Evolutionary conservation across 2,888 invertebrate species (phyloP), one percentile per base, ranked within the genome.

Genomic region (Drosophila neotestacea): DNA sequence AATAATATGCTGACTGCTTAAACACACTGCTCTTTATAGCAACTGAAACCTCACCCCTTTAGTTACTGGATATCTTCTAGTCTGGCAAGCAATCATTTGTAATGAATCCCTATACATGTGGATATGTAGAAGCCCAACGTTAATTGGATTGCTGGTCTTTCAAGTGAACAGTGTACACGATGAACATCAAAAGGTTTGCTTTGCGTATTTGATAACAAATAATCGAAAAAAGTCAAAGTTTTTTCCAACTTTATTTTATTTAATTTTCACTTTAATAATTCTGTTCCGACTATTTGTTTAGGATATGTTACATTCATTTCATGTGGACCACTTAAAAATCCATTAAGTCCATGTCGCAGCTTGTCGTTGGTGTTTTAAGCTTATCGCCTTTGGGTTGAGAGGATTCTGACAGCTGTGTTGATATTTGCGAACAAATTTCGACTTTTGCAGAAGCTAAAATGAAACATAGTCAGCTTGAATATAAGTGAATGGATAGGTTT

Each of bases 401-500:
- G 6, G 47, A n/a, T 13, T 42, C 4, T 22, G 48, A 48, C 62
- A 60, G 36, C 41, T 63, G 36, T 78, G 41, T 73, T 54, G 27
- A 68, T 58, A 58, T 76, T 74, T 64, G 47, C 22, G 5, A 44
- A 54, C 28, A 58, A 56, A 39, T 50, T 78, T 64, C 11, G 60
- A 78, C 52, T 61, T 69, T 74, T 34, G n/a, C 16, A 38, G 13
- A 9, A 10, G 60, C 52, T 54, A 54, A 50, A 48, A 64, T 16
- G 34, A 52, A 13, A 27, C 16, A 47, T 28, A 46, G 50, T 50
- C 2, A 6, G 32, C 30, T n/a, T n/a, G n/a, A 39, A 58, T 38
- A 30, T 16, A 13, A 60, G 75, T 58, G 60, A 34, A 6, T 36
- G 13, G 44, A 55, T 54, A 65, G 65, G 47, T 46, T 73, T n/a